These are phyloP conservation scores for Archilochus colubris DNA, from an alignment of 2,113 vertebrate species.

Conservation along the genomic window DNA sequence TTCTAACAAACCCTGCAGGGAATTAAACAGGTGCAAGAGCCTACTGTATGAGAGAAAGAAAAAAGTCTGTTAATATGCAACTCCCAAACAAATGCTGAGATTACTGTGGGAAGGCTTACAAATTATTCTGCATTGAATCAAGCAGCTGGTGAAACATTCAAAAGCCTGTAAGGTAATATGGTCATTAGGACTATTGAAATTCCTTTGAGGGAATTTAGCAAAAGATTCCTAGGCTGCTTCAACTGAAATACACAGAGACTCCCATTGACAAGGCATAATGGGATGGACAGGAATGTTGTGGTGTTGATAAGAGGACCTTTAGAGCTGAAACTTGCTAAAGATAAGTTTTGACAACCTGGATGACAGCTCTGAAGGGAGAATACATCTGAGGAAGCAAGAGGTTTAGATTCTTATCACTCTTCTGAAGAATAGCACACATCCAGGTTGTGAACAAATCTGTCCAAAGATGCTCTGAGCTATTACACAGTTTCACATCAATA, in stretches of 20 bases:
- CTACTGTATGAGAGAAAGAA: not conserved
- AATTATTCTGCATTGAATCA: not conserved
- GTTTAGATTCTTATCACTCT: slow-evolving; percentile 27
- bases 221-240: not conserved
- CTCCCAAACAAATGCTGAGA: slow-evolving; percentile 44
- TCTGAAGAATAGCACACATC: not conserved
- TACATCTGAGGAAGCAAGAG: slow-evolving; percentile 16
- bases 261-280: not conserved
- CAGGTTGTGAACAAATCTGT: slow-evolving; percentile 44
- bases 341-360: slow-evolving; percentile 14
- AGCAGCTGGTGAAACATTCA: slow-evolving; percentile 32
- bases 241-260: not conserved
- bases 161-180: slow-evolving; percentile 37
- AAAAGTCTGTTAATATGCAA: slow-evolving; percentile 33
- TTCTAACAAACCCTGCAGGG: not conserved
- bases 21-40: slow-evolving; percentile 39
- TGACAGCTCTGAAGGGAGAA: slow-evolving; percentile 34
- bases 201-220: slow-evolving; percentile 30
- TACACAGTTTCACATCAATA: not conserved
- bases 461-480: slow-evolving; percentile 8
- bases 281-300: not conserved
- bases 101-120: slow-evolving; percentile 5
- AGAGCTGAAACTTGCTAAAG: not conserved
- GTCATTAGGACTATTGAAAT: slow-evolving; percentile 45
- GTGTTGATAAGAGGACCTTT: not conserved